phyloP scores from a whole-genome alignment of 2,888 invertebrate species.

The Polia nebulosa region DNA sequence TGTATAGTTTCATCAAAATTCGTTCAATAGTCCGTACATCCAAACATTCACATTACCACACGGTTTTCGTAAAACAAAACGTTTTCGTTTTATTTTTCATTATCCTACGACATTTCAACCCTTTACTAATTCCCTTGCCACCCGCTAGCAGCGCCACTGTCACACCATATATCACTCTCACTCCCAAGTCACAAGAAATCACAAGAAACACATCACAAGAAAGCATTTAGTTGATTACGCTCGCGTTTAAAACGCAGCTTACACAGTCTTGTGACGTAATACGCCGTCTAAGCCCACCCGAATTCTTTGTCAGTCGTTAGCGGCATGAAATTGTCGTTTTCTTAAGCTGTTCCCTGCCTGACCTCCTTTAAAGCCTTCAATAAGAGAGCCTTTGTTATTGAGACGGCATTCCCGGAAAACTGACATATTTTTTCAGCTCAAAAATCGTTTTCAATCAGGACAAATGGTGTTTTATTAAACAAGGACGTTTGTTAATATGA shows the following conservation, averaged over 20 bases:
- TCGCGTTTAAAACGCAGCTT: constrained; percentile 54
- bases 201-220: constrained; percentile 24
- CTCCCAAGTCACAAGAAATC: neutral
- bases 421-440: constrained; percentile 35
- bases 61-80: neutral
- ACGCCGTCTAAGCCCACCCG: constrained; percentile 51
- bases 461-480: constrained; percentile 61
- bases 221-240: constrained; percentile 60
- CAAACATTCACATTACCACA: too few relatives aligned
- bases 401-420: constrained; percentile 34
- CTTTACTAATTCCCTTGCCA: neutral
- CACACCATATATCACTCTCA: constrained; percentile 6
- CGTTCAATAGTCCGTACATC: too few relatives aligned
- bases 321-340: constrained; percentile 64
- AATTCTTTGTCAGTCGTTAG: constrained; percentile 65
- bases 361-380: constrained; percentile 54
- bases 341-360: constrained; percentile 59
- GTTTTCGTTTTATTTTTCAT: neutral
- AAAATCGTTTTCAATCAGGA: constrained; percentile 48
- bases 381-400: constrained; percentile 55
- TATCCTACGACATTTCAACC: neutral
- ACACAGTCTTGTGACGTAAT: constrained; percentile 46
- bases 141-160: neutral
- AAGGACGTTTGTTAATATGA: constrained; percentile 57
- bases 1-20: too few relatives aligned